Evolutionary conservation across 2,113 vertebrate genomes (phyloP), one percentile per base, ranked within the genome.

Genomic region (Etia nguti): DNA sequence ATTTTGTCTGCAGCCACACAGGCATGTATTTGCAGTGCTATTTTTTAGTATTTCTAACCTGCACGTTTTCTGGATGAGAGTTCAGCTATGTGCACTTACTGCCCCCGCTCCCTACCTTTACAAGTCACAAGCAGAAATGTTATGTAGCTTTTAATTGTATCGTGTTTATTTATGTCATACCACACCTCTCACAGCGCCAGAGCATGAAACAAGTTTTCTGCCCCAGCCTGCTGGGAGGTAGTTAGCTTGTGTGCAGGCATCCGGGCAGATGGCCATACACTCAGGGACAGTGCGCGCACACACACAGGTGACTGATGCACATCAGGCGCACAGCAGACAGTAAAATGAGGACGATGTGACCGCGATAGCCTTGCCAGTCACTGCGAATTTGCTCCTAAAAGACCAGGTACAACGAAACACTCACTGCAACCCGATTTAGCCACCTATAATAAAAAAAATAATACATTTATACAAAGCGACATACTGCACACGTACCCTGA

Each of bases 241-340:
- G 6, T 31, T 46, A 46, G 68, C 38, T 73, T 20, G 73, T 77
- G 46, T 77, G 73, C 26, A 52, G 46, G 46, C 73, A 77, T 77
- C 46, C 18, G 1, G 26, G 4, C 54, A 46, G 52, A 4, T 24
- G 52, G 31, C 46, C 55, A 59, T 85, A 55, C 8, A 70, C 41
- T 52, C 65, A 24, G n/a, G 48, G 80, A 82, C 88, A 87, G 90
- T 89, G 65, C 82, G 20, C 81, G n/a, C 85, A 4, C 79, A 46
- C 36, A 50, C 83, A 82, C 52, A 86, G 41, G 46, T 81, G 50
- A 86, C 62, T 82, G 36, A 48, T 81, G 26, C 80, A 87, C 34
- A 41, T 43, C 68, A 83, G 80, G 34, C n/a, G 26, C 16, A 48
- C 41, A 24, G 41, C 31, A 50, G 4, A n/a, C 81, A 56, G 3